Base-by-base conservation (phyloP, 2,113 vertebrate genomes). In the Ptyas mucosa region DNA sequence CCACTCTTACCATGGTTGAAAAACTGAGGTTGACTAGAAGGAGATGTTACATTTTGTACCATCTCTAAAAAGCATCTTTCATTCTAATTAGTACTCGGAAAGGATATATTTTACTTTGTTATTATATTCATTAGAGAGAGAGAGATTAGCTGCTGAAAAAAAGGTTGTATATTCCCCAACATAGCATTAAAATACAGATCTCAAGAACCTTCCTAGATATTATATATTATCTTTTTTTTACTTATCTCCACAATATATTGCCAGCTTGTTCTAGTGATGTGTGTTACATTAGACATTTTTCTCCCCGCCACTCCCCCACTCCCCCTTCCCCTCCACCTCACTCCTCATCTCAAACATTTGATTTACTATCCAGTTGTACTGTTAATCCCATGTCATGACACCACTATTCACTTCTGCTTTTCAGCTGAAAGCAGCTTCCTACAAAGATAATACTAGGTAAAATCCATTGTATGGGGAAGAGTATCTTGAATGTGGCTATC, bases 321-420 rank as follows among this genome's bases (percentile, higher is more conserved):
- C 43, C 90, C 3, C 14, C 69, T 54, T 21, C 75, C 86, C 46
- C 21, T n/a, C 3, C 57, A 64, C 52, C 57, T 53, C 34, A 46
- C 88, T 29, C 92, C 69, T 39, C 98, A 98, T 98, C 98, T 98
- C 98, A 98, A 98, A 99, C 98, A 99, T 99, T 99, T 98, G 99
- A 99, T 99, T 99, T 98, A 98, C 98, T 97, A 97, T 97, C 98
- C 95, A 95, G 98, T 98, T 98, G 98, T 98, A 98, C 98, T 97
- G 97, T 98, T 99, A 99, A 99, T 99, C 99, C 98, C 97, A 94
- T 99, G 99, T 99, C 98, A 98, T 98, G 99, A 99, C 99, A 99
- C 98, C 98, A 98, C 98, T 98, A 98, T 98, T 99, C 99, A 98
- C 98, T 98, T 98, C 98, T 99, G 98, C 98, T 98, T 99, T 97